Evolutionary conservation across 2,113 vertebrate genomes (phyloP).

Genomic region (Epinephelus cyanopodus): DNA sequence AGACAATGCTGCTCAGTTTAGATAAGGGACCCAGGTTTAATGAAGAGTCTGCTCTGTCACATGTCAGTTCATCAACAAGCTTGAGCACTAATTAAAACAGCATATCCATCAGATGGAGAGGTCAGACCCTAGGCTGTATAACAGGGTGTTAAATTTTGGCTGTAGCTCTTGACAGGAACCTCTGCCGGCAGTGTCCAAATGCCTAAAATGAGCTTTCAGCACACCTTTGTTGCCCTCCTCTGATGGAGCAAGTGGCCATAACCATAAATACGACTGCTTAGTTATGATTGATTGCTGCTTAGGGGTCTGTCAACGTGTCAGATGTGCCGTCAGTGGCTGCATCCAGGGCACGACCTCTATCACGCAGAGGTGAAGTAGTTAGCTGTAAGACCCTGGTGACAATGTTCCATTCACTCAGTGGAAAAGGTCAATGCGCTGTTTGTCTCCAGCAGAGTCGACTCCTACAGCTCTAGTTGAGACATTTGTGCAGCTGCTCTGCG

Average conservation of each 20-base stretch:
- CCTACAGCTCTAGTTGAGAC: background rate
- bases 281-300: background rate
- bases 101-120: background rate
- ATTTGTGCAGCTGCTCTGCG: background rate
- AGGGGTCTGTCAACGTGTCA: background rate
- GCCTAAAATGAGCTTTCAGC: background rate
- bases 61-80: slow-evolving; percentile 5
- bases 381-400: slow-evolving; percentile 2
- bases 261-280: background rate
- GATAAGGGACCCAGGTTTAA: background rate
- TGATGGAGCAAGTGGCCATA: background rate
- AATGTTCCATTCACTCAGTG: background rate
- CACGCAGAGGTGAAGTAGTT: background rate
- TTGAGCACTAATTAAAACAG: slow-evolving; percentile 5
- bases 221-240: background rate
- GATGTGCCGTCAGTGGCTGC: too few species aligned
- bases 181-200: background rate
- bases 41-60: slow-evolving; percentile 1
- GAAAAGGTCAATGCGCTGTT: slow-evolving; percentile 53
- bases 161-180: background rate
- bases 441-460: slow-evolving; percentile 6
- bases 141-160: slow-evolving; percentile 2
- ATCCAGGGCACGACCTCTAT: slow-evolving; percentile 5
- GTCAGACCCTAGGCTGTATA: background rate
- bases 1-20: background rate